phyloP scores from a whole-genome alignment of 1,140 invertebrate genomes.

The Arion vulgaris region DNA sequence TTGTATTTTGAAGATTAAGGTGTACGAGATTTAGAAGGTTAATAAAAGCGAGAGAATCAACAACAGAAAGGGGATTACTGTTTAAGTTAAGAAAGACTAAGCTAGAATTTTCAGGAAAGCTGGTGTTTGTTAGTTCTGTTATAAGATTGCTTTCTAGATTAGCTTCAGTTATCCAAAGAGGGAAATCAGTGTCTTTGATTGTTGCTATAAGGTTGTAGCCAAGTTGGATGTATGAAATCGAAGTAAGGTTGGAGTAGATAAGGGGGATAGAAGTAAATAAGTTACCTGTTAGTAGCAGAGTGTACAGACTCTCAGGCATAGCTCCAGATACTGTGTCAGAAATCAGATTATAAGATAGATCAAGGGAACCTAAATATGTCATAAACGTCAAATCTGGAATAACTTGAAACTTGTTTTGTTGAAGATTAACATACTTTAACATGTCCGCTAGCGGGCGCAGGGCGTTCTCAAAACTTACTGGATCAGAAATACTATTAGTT shows the following conservation, averaged over 20 bases:
- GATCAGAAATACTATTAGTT: background rate
- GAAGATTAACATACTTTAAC: background rate
- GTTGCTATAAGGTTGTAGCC: background rate
- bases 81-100: background rate
- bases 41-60: background rate
- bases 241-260: background rate
- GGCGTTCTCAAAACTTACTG: background rate
- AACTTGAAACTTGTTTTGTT: background rate
- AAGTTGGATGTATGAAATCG: background rate
- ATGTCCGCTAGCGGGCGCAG: background rate
- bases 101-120: background rate
- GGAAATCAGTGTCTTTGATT: background rate
- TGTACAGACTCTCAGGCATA: background rate
- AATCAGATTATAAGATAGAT: background rate
- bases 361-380: background rate
- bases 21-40: background rate
- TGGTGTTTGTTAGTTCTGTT: background rate
- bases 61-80: background rate
- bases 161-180: background rate
- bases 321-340: background rate
- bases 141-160: background rate
- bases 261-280: background rate
- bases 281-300: background rate
- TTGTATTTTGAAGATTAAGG: background rate
- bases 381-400: background rate